phyloP scores from a whole-genome alignment of 2,797 vertebrate genomes.

The Esox masquinongy region DNA sequence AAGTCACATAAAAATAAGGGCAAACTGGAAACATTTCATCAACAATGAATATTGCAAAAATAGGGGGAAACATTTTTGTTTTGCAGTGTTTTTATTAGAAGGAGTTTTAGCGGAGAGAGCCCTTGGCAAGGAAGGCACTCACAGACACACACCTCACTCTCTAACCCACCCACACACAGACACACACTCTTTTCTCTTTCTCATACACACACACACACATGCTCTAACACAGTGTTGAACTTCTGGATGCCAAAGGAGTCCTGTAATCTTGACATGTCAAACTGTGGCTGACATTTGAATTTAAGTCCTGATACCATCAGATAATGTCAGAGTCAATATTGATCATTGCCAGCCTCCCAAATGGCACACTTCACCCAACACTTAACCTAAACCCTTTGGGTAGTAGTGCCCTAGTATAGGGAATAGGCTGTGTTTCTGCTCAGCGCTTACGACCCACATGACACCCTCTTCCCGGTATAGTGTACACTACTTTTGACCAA shows the following conservation, averaged over 20 bases:
- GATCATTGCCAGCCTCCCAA: constrained; percentile 52
- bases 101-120: constrained; percentile 54
- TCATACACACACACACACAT: constrained; percentile 34
- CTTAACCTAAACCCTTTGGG: too few species aligned
- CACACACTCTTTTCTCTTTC: too few species aligned
- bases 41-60: too few species aligned
- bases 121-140: constrained; percentile 62
- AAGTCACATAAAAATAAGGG: too few species aligned
- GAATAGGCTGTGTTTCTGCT: not conserved
- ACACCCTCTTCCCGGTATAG: too few species aligned
- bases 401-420: not conserved
- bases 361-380: not conserved
- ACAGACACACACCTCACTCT: constrained; percentile 50
- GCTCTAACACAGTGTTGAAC: constrained; percentile 49
- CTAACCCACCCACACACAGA: too few species aligned
- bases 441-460: too few species aligned
- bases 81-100: constrained; percentile 58
- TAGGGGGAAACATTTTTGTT: constrained; percentile 37
- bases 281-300: constrained; percentile 73
- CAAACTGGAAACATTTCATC: too few species aligned
- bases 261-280: constrained; percentile 68
- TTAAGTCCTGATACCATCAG: constrained; percentile 72
- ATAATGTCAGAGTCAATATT: constrained; percentile 72
- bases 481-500: too few species aligned
- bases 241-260: constrained; percentile 58